Evolutionary conservation across 2,113 vertebrate genomes (phyloP).

Genomic region (Cervus canadensis): DNA sequence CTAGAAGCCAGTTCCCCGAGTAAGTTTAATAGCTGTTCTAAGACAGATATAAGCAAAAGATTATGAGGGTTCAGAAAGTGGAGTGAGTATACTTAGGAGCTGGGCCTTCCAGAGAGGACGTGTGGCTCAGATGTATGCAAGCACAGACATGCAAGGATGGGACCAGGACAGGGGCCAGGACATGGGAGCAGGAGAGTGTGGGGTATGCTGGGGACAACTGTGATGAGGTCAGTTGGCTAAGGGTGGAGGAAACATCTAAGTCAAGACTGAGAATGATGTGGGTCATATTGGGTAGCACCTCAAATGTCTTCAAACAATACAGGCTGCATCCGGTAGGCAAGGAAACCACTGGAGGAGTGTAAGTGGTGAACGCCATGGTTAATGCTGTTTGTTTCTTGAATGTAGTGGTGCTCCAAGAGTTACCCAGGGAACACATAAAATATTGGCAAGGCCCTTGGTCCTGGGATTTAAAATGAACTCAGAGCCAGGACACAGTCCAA

Average conservation of each 20-base stretch:
- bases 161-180: neutral
- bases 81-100: neutral
- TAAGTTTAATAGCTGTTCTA: neutral
- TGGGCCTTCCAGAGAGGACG: neutral
- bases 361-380: neutral
- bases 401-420: neutral
- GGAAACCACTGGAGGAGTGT: neutral
- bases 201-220: neutral
- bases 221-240: neutral
- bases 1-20: neutral
- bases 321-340: neutral
- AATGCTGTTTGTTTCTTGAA: neutral
- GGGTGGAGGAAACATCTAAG: neutral
- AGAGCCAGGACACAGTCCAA: constrained; percentile 29
- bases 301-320: neutral
- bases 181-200: neutral
- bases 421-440: constrained; percentile 41
- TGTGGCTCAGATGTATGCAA: neutral
- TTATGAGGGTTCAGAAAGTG: neutral
- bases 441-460: constrained; percentile 1
- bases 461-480: constrained; percentile 47
- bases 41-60: neutral
- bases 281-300: neutral
- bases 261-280: neutral
- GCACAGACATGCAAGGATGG: too few relatives aligned